Evolutionary conservation across 2,797 vertebrate genomes (phyloP), one percentile per base, ranked within the genome.

Genomic region (Brachyrhaphis roseni): DNA sequence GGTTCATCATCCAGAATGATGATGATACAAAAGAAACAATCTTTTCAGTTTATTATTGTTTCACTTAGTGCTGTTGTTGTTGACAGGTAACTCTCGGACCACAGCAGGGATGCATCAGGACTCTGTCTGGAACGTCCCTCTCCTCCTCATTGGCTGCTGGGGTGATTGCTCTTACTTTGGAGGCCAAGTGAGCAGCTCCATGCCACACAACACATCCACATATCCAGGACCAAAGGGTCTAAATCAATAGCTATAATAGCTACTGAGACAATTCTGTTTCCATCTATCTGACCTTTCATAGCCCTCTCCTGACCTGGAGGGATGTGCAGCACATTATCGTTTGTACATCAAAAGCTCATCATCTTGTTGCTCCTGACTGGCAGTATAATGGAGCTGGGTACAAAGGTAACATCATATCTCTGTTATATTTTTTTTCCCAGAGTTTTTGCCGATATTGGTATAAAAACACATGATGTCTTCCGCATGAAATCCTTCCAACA

Each of bases 251-350:
- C 36, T 79, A 31, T 64, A 77, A 80, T 10, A 2, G 4, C 4
- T 39, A 62, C 59, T 51, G 41, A 76, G 49, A 23, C 15, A n/a
- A 26, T 77, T 81, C 77, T 78, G 47, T 75, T 84, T 79, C 26
- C 74, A 72, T 84, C 71, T 80, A 20, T 82, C 43, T 89, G 81
- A 80, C 83, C 84, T 78, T 78, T 72, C 62, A 53, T 88, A 99
- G 98, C 94, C 96, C 97, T 34, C 92, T 93, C 92, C 95, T 99
- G 87, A 99, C 97, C 84, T 99, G 98, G 98, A 97, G 98, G 93
- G 98, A 99, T 68, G 95, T 99, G 87, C 98, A 99, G 91, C 98
- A 99, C 94, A 97, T 99, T 88, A 97, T 99, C 87, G 97, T 98
- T 77, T 96, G 92, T 81, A 98, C 98, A 83, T 98, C 98, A 85